These are phyloP conservation scores for Microplitis manilae DNA, from an alignment of 2,888 invertebrate species.

Conservation along the genomic window DNA sequence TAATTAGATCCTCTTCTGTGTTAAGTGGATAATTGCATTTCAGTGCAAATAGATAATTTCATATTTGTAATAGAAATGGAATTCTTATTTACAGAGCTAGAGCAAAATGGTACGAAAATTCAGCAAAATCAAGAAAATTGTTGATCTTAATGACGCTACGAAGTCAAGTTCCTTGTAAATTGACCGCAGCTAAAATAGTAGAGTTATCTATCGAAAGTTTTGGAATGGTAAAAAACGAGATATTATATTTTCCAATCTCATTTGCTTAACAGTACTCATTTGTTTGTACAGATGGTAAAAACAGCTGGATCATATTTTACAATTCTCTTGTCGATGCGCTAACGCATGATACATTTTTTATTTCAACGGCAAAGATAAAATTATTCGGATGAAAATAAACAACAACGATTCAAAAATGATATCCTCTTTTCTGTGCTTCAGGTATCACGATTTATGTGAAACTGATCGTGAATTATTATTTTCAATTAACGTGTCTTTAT, in stretches of 20 bases:
- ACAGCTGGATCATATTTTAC: background rate
- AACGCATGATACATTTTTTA: background rate
- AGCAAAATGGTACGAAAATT: constrained; percentile 36
- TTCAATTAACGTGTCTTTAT: too few species aligned
- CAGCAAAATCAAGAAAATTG: constrained; percentile 33
- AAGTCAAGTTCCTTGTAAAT: constrained; percentile 40
- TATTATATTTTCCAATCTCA: too few species aligned
- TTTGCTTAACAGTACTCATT: background rate
- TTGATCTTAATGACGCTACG: constrained; percentile 39
- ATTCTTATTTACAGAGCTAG: constrained; percentile 5
- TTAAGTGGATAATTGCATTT: too few species aligned
- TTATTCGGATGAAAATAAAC: background rate
- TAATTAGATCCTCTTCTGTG: too few species aligned
- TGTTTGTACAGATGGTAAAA: background rate
- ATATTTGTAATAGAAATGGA: background rate
- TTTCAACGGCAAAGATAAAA: background rate
- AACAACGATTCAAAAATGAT: background rate
- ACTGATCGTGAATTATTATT: too few species aligned
- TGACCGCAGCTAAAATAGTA: constrained; percentile 46
- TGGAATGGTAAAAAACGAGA: constrained; percentile 34
- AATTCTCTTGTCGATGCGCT: background rate
- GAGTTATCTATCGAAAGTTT: constrained; percentile 45
- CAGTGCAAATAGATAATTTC: background rate
- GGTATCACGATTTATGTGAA: too few species aligned
- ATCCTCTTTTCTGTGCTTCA: too few species aligned